Evolutionary conservation across 2,888 invertebrate genomes (phyloP).

Genomic region (Acholoe squamosa): DNA sequence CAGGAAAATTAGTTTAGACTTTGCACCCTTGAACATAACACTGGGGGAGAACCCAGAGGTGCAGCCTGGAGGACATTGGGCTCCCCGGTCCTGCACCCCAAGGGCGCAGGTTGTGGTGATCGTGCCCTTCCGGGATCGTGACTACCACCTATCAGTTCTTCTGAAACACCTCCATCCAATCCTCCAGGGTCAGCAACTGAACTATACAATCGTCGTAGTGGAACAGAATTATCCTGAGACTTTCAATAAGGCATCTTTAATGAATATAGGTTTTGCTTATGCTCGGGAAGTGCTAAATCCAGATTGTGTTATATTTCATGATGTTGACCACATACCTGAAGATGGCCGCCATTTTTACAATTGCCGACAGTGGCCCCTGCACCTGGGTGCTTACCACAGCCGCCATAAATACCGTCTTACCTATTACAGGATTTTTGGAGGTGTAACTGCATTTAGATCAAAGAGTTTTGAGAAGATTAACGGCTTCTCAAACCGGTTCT

Average conservation of each 20-base stretch:
- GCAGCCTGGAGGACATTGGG: too few species aligned
- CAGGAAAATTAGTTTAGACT: too few species aligned
- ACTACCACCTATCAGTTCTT: too few species aligned
- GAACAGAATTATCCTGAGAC: neutral
- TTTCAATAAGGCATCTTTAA: neutral
- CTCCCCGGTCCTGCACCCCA: too few species aligned
- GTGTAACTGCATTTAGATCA: neutral
- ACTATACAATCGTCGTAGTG: too few species aligned
- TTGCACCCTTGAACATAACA: too few species aligned
- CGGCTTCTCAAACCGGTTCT: neutral
- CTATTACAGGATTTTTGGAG: neutral
- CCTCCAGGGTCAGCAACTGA: too few species aligned
- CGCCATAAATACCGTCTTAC: neutral
- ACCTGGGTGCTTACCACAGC: neutral
- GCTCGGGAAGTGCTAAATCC: neutral
- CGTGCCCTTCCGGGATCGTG: too few species aligned
- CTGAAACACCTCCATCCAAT: too few species aligned
- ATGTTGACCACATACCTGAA: neutral
- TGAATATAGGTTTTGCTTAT: neutral
- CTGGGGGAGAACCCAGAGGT: too few species aligned
- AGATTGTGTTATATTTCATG: slow-evolving; percentile 22
- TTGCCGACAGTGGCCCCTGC: neutral
- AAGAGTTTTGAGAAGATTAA: neutral
- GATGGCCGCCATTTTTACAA: slow-evolving; percentile 8
- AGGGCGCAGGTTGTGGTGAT: too few species aligned